Base-by-base conservation (phyloP, 2,797 vertebrate genomes). In the Melanotaenia boesemani region DNA sequence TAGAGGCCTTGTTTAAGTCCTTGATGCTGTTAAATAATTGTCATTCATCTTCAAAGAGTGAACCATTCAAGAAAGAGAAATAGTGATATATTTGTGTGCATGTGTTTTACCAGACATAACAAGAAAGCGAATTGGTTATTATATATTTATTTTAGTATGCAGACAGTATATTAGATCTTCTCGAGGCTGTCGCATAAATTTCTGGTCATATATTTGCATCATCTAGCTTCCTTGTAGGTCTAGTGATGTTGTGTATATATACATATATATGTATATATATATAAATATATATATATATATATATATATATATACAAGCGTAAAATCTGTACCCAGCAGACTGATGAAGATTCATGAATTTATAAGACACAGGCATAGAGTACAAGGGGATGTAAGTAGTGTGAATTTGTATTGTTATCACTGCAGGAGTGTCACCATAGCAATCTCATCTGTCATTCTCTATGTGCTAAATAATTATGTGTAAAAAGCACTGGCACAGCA, bases 1-100 rank as follows among this genome's bases (percentile, higher is more conserved):
- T 15, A 57, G 67, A 82, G 80, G 67, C 66, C 74, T 41, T 2
- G 56, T 28, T 81, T 36, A 77, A 79, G 64, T 80, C 77, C 46
- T 64, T 44, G 70, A 55, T 72, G 5, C 68, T 72, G 63, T 64
- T 70, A 65, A 58, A 72, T 81, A 63, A 73, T 81, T 74, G 66
- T 78, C 36, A 74, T 63, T 82, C 28, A 64, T 79, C 60, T 59
- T 81, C 39, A 70, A 71, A 71, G 67, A 76, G 30, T 72, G 54
- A 74, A 50, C 55, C 74, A 61, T 78, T 76, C 5, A 81, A 74
- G 44, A 28, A 66, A 46, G 11, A 30, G 59, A 64, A 50, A 76
- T 76, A 74, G 72, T 13, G 22, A 55, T 55, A 16, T 26, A 50
- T n/a, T 20, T n/a, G 20, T 8, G 1, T 26, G 13, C 12, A 26